Percentiles rank a stretch among this genome's conserved stretches.
Evolutionary conservation across 1,140 invertebrate genomes (phyloP).

Genomic region (Drosophila malerkotliana): DNA sequence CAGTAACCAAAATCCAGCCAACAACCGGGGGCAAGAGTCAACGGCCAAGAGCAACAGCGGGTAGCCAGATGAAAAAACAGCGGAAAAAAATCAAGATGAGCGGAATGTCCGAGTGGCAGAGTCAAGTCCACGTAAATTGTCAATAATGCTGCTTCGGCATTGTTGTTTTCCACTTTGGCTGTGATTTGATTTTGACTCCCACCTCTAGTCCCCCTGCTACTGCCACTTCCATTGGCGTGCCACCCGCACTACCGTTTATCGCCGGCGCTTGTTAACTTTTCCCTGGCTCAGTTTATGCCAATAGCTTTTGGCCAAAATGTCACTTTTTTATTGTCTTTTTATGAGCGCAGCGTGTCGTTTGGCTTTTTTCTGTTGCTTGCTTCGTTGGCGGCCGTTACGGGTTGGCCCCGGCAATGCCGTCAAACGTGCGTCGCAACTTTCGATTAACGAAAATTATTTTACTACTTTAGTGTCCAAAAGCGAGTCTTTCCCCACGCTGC

Average conservation of each 20-base stretch:
- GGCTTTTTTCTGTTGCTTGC: conserved; percentile 48
- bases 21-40: conserved; percentile 27
- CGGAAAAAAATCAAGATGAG: conserved; percentile 22
- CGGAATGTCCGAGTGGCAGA: conserved; percentile 33
- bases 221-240: conserved; percentile 3
- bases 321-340: conserved; percentile 81
- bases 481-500: conserved; percentile 8
- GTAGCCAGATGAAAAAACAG: conserved; percentile 11
- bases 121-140: conserved; percentile 65
- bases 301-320: conserved; percentile 74
- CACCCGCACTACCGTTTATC: conserved; percentile 6
- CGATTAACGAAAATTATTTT: conserved; percentile 81
- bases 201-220: background rate
- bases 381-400: conserved; percentile 23
- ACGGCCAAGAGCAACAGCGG: conserved; percentile 34
- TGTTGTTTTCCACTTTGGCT: conserved; percentile 70
- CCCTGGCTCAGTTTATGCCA: conserved; percentile 53
- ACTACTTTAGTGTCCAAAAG: conserved; percentile 71
- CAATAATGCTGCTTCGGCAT: conserved; percentile 63
- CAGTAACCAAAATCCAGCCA: conserved; percentile 8
- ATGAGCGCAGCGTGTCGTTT: conserved; percentile 74
- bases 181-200: conserved; percentile 67
- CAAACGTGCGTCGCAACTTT: conserved; percentile 78
- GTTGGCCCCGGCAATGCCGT: conserved; percentile 44
- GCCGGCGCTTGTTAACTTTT: conserved; percentile 37